phyloP scores from a whole-genome alignment of 2,113 vertebrate species.

The Proteles cristata region DNA sequence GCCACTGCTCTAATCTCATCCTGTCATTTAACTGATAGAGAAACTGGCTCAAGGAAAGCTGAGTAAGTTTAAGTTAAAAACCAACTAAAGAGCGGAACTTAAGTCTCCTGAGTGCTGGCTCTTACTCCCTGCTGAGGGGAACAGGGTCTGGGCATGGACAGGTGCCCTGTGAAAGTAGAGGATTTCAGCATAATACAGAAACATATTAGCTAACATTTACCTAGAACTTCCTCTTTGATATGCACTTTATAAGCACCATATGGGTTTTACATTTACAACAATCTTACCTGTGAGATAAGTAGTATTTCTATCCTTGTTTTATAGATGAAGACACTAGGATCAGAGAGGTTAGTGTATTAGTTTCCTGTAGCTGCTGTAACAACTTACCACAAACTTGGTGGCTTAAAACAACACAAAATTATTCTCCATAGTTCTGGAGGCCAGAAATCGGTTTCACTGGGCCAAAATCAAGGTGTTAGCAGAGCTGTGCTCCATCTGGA shows the following conservation, averaged over 20 bases:
- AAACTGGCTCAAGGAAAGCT: background rate
- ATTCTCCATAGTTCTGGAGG: slow-evolving; percentile 32
- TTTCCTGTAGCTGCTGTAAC: background rate
- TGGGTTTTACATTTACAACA: background rate
- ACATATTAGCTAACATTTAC: background rate
- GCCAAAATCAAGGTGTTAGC: background rate
- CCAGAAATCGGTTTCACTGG: background rate
- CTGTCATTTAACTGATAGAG: slow-evolving; percentile 21
- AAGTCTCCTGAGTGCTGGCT: background rate
- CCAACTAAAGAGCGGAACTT: background rate
- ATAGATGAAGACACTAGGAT: background rate
- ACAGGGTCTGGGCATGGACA: background rate
- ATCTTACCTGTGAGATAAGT: background rate
- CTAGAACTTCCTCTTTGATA: background rate
- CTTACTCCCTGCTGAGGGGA: background rate
- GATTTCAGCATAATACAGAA: background rate
- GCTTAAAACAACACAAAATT: slow-evolving; percentile 29
- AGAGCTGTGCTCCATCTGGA: background rate
- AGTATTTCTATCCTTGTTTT: background rate
- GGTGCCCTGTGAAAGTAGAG: background rate
- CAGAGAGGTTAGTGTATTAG: background rate
- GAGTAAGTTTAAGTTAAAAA: background rate
- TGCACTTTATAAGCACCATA: background rate
- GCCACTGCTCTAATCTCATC: background rate
- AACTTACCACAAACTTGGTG: slow-evolving; percentile 10